These are phyloP conservation scores for Drosophila pseudoananassae DNA, from an alignment of 1,140 invertebrate species.

Conservation along the genomic window DNA sequence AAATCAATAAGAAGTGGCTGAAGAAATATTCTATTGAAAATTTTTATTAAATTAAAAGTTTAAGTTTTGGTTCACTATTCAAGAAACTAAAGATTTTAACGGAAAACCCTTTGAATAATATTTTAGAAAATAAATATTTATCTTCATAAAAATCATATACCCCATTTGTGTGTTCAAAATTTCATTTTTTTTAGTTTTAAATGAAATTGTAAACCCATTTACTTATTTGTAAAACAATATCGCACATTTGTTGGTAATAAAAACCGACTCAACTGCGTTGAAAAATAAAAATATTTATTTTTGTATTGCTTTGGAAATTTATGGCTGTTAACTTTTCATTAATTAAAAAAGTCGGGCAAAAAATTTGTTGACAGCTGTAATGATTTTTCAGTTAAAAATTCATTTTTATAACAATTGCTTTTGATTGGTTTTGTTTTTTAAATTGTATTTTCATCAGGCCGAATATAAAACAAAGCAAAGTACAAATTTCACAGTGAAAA, in stretches of 20 bases:
- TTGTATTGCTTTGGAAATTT: conserved; percentile 17
- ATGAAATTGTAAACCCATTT: conserved; percentile 5
- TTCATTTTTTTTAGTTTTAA: background rate
- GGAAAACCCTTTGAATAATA: too few relatives aligned
- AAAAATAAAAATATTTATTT: conserved; percentile 22
- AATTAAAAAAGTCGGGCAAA: conserved; percentile 33
- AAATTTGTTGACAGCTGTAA: conserved; percentile 20
- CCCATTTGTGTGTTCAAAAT: background rate
- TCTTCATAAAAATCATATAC: background rate
- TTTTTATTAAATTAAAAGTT: background rate
- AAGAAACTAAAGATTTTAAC: background rate
- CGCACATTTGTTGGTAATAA: background rate
- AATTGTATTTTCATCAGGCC: conserved; percentile 5
- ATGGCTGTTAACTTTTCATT: conserved; percentile 43
- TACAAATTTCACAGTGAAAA: background rate
- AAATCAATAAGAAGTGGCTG: conserved; percentile 49
- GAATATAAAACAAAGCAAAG: conserved; percentile 14
- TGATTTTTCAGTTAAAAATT: conserved; percentile 27
- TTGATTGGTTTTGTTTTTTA: background rate
- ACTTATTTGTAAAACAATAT: conserved; percentile 12
- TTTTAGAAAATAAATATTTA: background rate
- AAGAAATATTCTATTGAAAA: conserved; percentile 19
- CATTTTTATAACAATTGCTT: background rate
- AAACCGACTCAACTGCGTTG: conserved; percentile 3
- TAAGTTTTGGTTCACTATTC: background rate